Base-by-base conservation (phyloP, 1,140 invertebrate species). In the Dryas iulia region DNA sequence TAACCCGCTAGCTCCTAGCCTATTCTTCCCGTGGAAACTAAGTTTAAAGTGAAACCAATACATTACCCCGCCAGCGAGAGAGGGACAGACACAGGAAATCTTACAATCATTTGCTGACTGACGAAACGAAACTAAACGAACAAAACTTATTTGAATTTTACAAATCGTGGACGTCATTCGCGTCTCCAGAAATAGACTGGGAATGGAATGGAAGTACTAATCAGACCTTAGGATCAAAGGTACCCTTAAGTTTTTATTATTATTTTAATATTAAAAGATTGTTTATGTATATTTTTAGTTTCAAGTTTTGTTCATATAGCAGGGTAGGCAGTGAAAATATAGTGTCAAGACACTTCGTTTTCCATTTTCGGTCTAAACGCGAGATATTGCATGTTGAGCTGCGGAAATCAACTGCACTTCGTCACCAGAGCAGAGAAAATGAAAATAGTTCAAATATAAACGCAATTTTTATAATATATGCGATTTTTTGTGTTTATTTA, bases 71-170 rank as follows among this genome's bases (percentile, higher is more conserved):
- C 60, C 47, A 73, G 78, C 65, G 76, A 28, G 70, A 87, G 74
- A 74, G 79, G 64, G 82, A 88, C 73, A 79, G 71, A 78, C 73
- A 81, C 78, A 82, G 82, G 84, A 89, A 90, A 70, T 68, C 57
- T 69, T 52, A 53, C 59, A 61, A 61, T 30, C 59, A 3, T 47
- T 47, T 47, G 33, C 21, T 25, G 31, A 18, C 39, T 18, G 21
- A 53, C 59, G 14, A 53, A 39, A 62, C 39, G 39, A 5, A 47
- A 53, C 59, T 7, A 53, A 39, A 62, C 39, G 39, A 5, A 47
- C 39, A 47, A 52, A 60, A 47, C 53, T 60, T 59, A 59, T 63
- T 70, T 60, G 61, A 65, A 59, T 54, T 70, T 65, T 52, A 47
- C 39, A 62, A 39, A 65, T 70, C 47, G 35, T 26, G 35, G 68